A percentile compares a stretch with the other conserved stretches of the same genome.
Evolutionary conservation across 2,797 vertebrate genomes (phyloP).

Genomic region (Syngnathus acus): DNA sequence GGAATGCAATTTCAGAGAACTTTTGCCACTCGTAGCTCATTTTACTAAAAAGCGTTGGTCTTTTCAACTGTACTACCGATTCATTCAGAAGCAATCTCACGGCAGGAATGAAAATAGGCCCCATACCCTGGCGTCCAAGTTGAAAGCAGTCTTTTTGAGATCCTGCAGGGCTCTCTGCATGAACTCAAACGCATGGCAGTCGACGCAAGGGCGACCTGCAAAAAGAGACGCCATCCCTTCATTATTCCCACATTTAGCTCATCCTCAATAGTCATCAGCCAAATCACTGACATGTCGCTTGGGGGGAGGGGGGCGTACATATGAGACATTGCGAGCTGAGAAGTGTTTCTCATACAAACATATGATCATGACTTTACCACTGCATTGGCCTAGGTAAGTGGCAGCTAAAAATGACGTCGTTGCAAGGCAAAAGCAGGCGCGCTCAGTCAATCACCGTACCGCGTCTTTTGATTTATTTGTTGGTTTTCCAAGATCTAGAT

Average conservation of each 20-base stretch:
- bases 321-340: too few species aligned
- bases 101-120: not conserved
- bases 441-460: not conserved
- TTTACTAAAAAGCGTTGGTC: too few species aligned
- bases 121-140: slow-evolving; percentile 82
- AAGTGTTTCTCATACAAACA: too few species aligned
- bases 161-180: slow-evolving; percentile 96
- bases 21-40: not conserved
- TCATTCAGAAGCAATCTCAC: not conserved
- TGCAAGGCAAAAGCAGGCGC: not conserved
- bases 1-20: not conserved
- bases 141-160: slow-evolving; percentile 84
- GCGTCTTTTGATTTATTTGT: too few species aligned
- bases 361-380: too few species aligned
- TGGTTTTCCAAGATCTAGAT: too few species aligned
- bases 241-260: not conserved
- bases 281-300: too few species aligned
- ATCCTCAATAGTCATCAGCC: not conserved
- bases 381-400: too few species aligned
- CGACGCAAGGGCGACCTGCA: slow-evolving; percentile 88
- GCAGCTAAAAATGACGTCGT: not conserved
- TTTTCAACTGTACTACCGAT: too few species aligned
- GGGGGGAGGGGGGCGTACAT: too few species aligned
- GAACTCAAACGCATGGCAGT: slow-evolving; percentile 95
- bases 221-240: not conserved